These are phyloP conservation scores for Morinoia aosen DNA, from an alignment of 2,888 invertebrate genomes.

Conservation along the genomic window DNA sequence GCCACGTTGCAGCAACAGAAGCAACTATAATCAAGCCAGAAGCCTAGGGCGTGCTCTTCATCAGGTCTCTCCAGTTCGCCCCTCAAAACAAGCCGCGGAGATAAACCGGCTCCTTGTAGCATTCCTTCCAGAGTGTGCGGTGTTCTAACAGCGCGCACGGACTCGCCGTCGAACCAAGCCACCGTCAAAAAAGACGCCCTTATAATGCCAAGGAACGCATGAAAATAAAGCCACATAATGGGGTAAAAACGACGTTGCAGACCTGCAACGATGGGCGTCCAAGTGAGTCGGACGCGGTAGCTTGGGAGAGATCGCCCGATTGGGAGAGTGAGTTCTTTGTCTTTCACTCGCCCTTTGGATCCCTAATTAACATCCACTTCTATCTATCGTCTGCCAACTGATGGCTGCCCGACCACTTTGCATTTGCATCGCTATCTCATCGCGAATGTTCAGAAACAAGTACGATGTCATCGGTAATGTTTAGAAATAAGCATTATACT, in stretches of 20 bases:
- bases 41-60: slow-evolving; percentile 20
- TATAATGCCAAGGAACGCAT: slow-evolving; percentile 9
- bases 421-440: slow-evolving; percentile 10
- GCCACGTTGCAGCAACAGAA: slow-evolving; percentile 48
- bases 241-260: slow-evolving; percentile 50
- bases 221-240: slow-evolving; percentile 49
- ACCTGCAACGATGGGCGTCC: slow-evolving; percentile 48
- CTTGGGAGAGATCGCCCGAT: slow-evolving; percentile 47
- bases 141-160: slow-evolving; percentile 14
- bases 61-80: slow-evolving; percentile 36
- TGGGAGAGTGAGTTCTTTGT: slow-evolving; percentile 32
- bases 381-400: slow-evolving; percentile 3
- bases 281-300: slow-evolving; percentile 39
- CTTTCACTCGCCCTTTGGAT: slow-evolving; percentile 43
- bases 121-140: slow-evolving; percentile 50
- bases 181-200: slow-evolving; percentile 33
- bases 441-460: slow-evolving; percentile 1
- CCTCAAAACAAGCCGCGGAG: slow-evolving; percentile 39
- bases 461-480: background rate
- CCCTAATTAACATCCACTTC: slow-evolving; percentile 38
- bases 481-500: background rate
- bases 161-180: background rate
- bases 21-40: slow-evolving; percentile 45
- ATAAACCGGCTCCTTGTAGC: slow-evolving; percentile 50
- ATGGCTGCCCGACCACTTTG: slow-evolving; percentile 22